Evolutionary conservation across 2,888 invertebrate genomes (phyloP), one percentile per base, ranked within the genome.

Genomic region (Cryptus viduatorius): DNA sequence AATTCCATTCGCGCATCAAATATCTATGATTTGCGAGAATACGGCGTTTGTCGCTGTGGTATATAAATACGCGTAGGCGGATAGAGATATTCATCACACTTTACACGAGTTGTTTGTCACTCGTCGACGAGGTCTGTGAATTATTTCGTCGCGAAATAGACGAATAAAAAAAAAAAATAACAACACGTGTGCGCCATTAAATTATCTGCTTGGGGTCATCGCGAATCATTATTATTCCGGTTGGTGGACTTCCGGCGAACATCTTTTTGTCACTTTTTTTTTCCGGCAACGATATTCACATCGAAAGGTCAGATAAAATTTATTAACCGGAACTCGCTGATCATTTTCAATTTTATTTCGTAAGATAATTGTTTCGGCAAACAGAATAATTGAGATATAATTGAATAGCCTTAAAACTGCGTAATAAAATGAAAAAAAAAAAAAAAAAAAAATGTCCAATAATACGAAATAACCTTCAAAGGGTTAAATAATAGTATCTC

Each of bases 41-140:
- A 29, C 19, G 14, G 14, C 7, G 14, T 7, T 44, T 37, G 16
- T 64, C 29, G 12, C 29, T 8, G 50, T 37, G 24, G 19, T 44
- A 46, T 46, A 72, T 72, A 64, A 31, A 69, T 44, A 4, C 24
- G 67, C 77, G 80, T 77, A 64, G 77, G 83, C 67, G 69, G 78
- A 81, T 44, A 44, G 71, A 73, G 71, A 73, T 78, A 81, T 81
- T 48, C 69, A 78, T 78, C 73, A 81, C 69, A 84, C 61, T 84
- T 78, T 78, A 78, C 73, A 59, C 71, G 78, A 81, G 73, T 78
- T 81, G 75, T 84, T 81, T 81, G 73, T 84, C 78, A 56, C 69
- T 71, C 59, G 68, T 72, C 61, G 10, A 3, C 68, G n/a, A 56
- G 42, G 42, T n/a, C 53, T 59, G 56, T 44, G 53, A 65, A 75